These are phyloP conservation scores for Thymelicus sylvestris DNA, from an alignment of 2,888 invertebrate species.

Conservation along the genomic window DNA sequence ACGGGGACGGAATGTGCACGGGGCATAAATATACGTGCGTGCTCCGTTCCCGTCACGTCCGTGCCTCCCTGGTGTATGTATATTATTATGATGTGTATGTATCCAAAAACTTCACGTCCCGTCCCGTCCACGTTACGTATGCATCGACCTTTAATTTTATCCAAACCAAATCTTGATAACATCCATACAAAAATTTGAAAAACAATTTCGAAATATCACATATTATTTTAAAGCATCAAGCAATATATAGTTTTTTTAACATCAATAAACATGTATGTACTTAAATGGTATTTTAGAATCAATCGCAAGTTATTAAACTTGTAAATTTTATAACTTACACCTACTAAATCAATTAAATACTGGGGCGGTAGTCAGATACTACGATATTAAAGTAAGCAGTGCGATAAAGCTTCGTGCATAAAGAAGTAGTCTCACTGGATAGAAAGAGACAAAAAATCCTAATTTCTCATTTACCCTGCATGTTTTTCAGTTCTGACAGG, in stretches of 20 bases:
- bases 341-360: conserved; percentile 38
- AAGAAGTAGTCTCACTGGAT: neutral
- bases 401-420: neutral
- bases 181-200: conserved; percentile 50
- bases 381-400: neutral
- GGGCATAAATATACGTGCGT: no score
- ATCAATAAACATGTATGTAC: conserved; percentile 4
- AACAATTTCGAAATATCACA: conserved; percentile 67
- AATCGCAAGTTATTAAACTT: conserved; percentile 2
- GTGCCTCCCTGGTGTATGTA: no score
- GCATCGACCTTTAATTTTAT: neutral
- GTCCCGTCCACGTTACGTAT: no score
- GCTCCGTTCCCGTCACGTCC: no score
- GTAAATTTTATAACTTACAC: neutral
- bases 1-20: no score
- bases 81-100: no score
- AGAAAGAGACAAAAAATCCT: conserved; percentile 5
- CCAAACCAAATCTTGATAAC: conserved; percentile 41
- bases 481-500: conserved; percentile 10
- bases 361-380: conserved; percentile 37
- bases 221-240: conserved; percentile 52
- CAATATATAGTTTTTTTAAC: conserved; percentile 5
- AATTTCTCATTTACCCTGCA: conserved; percentile 9
- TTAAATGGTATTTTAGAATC: conserved; percentile 6
- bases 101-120: no score